Evolutionary conservation across 2,888 invertebrate genomes (phyloP), one percentile per base, ranked within the genome.

Genomic region (Ophioninae sp.): DNA sequence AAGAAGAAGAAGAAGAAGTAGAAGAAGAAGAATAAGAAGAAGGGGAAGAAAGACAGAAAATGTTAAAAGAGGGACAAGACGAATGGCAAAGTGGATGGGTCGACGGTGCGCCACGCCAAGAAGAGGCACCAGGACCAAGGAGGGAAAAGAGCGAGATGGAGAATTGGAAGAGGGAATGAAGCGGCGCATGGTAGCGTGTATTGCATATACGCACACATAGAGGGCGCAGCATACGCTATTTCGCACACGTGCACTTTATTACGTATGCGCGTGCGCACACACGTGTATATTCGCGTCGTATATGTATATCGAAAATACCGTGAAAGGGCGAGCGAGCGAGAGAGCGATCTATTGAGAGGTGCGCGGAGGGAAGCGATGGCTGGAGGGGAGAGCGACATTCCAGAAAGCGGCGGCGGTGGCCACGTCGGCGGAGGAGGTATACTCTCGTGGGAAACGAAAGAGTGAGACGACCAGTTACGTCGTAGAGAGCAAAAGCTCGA

Each of bases 361-460:
- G 79, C 75, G 62, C 78, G 62, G 79, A 74, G 82, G 85, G 85
- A 85, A 85, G 85, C 85, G 88, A 81, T 77, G 76, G 78, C 59
- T 73, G 81, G 83, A 79, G 91, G 91, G 91, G 91, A 89, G 91
- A 92, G 91, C 92, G 91, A 92, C 92, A 92, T 92, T 92, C 92
- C 92, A 92, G 92, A 91, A 92, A 92, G 92, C 92, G 92, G 92
- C 91, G 92, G 87, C 86, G 86, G 85, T 65, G 39, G 74, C 74
- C 20, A 68, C 61, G 56, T 64, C 64, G 89, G 91, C 88, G 91
- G 70, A 67, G 82, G 79, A 79, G 90, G 88, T 90, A 50, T 50
- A 89, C 89, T 92, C 91, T 92, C 92, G 92, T 92, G 92, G 92
- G 92, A 92, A 92, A 92, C 91, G 88, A 89, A 91, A 90, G 91